Conservation (phyloP, 2,888 invertebrate genomes). For the Zele albiditarsus region DNA sequence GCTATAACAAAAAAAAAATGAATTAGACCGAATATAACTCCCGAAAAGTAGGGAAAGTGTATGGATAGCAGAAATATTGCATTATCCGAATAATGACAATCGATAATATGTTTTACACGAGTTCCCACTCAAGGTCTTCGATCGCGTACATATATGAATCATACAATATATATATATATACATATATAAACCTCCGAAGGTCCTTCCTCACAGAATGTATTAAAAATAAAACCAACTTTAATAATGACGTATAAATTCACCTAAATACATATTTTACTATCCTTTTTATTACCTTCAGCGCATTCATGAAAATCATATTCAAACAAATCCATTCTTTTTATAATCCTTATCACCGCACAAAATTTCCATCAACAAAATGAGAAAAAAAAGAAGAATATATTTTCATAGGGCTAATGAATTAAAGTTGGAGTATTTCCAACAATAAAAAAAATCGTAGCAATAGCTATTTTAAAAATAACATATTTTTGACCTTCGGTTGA, state of each 20-base stretch:
- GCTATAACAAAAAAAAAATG: no score
- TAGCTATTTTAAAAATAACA: conserved; percentile 5
- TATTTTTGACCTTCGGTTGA: background rate
- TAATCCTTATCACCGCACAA: background rate
- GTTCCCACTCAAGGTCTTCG: conserved; percentile 2
- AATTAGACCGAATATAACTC: no score
- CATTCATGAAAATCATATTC: background rate
- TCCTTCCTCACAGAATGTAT: conserved; percentile 9
- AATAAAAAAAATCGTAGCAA: background rate
- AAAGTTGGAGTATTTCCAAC: conserved; percentile 4
- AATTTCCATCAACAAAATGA: background rate
- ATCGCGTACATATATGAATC: background rate
- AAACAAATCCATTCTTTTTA: background rate
- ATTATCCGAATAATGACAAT: conserved; percentile 9
- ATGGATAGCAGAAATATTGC: background rate
- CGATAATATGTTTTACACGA: background rate
- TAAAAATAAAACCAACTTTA: background rate
- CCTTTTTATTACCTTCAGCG: background rate
- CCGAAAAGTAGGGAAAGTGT: no score
- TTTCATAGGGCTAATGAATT: background rate
- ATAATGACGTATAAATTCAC: background rate
- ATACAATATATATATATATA: conserved; percentile 1
- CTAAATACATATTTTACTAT: background rate
- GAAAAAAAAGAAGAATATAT: background rate
- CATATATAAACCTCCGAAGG: background rate